A percentile compares a stretch with the other conserved stretches of the same genome.
Evolutionary conservation across 2,797 vertebrate species (phyloP).

Genomic region (Mormyrus hasselquistii): DNA sequence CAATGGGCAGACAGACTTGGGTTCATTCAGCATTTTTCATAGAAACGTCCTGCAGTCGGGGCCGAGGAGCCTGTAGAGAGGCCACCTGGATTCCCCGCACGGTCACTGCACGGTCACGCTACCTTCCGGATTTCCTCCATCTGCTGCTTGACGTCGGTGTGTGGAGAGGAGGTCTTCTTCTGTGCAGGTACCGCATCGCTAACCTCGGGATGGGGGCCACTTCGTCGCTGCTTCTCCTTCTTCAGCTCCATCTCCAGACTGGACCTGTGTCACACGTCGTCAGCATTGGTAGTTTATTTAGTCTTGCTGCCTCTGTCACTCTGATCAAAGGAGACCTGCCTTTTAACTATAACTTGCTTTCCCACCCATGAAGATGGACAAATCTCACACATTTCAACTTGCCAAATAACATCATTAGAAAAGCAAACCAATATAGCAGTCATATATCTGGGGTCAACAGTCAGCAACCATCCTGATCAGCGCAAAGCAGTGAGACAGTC

Average conservation of each 20-base stretch:
- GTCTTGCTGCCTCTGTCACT: background rate
- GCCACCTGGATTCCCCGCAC: background rate
- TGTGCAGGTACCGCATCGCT: slow-evolving; percentile 33
- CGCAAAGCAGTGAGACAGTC: background rate
- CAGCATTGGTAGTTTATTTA: background rate
- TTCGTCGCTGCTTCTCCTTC: slow-evolving; percentile 59
- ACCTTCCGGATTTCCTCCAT: slow-evolving; percentile 55
- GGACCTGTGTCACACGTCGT: slow-evolving; percentile 49
- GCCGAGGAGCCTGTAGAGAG: background rate
- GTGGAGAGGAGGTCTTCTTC: slow-evolving; percentile 41
- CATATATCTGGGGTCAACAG: background rate
- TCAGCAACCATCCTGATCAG: background rate
- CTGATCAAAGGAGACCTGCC: background rate
- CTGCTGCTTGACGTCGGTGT: slow-evolving; percentile 45
- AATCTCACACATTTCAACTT: background rate
- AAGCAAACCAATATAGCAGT: background rate
- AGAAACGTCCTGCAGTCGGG: background rate
- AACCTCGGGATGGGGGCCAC: slow-evolving; percentile 31
- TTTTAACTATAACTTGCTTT: background rate
- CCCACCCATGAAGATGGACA: background rate
- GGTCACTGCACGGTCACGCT: slow-evolving; percentile 6
- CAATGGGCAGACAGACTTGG: background rate
- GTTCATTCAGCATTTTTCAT: background rate
- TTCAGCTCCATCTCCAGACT: slow-evolving; percentile 73
- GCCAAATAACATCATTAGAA: background rate